Conservation (phyloP, 2,888 invertebrate genomes). For the Limulus polyphemus region DNA sequence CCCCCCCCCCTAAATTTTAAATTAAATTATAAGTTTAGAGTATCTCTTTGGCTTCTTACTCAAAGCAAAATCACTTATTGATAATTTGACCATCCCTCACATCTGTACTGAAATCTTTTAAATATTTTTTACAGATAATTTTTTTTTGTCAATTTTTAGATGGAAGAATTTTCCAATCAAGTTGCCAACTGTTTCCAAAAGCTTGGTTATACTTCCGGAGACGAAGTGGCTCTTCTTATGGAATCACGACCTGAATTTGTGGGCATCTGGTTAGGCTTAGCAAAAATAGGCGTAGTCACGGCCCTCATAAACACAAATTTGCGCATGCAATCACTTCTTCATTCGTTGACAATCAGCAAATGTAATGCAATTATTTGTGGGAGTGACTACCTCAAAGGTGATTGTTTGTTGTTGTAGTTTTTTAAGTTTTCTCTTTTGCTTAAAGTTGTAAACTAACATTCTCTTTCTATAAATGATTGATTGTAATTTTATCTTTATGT, state of each 20-base stretch:
- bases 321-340: conserved; percentile 63
- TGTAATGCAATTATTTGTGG: conserved; percentile 63
- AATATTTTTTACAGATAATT: too few species aligned
- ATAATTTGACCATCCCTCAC: too few species aligned
- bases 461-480: too few species aligned
- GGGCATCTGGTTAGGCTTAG: conserved; percentile 80
- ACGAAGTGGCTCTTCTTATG: conserved; percentile 75
- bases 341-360: conserved; percentile 73
- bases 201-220: conserved; percentile 69
- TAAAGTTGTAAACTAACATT: too few species aligned
- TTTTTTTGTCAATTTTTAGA: conserved; percentile 41
- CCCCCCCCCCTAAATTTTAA: too few species aligned
- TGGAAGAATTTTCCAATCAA: conserved; percentile 72
- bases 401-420: too few species aligned
- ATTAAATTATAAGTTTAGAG: too few species aligned
- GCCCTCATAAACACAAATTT: conserved; percentile 91
- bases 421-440: too few species aligned
- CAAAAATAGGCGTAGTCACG: conserved; percentile 60
- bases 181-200: conserved; percentile 63
- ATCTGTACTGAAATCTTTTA: too few species aligned
- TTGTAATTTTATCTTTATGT: too few species aligned
- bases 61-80: too few species aligned
- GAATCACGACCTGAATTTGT: conserved; percentile 87
- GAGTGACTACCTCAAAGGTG: background rate
- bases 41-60: too few species aligned